phyloP scores from a whole-genome alignment of 2,888 invertebrate species.

The Cantharis rufa region DNA sequence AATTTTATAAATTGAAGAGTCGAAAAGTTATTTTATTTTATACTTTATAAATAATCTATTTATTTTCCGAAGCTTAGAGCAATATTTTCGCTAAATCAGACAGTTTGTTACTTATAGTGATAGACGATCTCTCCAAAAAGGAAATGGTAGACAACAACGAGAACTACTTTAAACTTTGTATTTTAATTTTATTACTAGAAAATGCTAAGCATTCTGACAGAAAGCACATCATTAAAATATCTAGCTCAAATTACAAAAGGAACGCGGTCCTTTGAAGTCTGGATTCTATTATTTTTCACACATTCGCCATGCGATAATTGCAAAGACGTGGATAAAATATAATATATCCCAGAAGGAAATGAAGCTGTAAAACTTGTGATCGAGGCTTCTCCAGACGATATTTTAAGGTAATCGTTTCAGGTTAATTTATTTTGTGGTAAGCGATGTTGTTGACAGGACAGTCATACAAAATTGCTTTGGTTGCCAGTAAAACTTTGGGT shows the following conservation, averaged over 20 bases:
- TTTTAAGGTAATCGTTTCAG: conserved; percentile 4
- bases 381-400: background rate
- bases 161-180: conserved; percentile 13
- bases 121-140: conserved; percentile 45
- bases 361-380: background rate
- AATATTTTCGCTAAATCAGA: conserved; percentile 35
- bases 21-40: background rate
- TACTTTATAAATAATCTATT: background rate
- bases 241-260: background rate
- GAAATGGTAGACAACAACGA: conserved; percentile 37
- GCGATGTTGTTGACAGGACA: conserved; percentile 20
- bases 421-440: conserved; percentile 22
- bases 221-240: background rate
- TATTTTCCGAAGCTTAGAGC: conserved; percentile 20
- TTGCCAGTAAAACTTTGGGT: conserved; percentile 20
- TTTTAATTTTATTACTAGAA: background rate
- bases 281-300: background rate
- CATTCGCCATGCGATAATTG: background rate
- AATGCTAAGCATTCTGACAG: background rate
- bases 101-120: conserved; percentile 44
- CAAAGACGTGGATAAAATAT: background rate
- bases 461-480: conserved; percentile 18
- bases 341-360: background rate
- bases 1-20: background rate
- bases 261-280: background rate